Base-by-base conservation (phyloP, 2,113 vertebrate species). In the Calyptommatus sinebrachiatus region DNA sequence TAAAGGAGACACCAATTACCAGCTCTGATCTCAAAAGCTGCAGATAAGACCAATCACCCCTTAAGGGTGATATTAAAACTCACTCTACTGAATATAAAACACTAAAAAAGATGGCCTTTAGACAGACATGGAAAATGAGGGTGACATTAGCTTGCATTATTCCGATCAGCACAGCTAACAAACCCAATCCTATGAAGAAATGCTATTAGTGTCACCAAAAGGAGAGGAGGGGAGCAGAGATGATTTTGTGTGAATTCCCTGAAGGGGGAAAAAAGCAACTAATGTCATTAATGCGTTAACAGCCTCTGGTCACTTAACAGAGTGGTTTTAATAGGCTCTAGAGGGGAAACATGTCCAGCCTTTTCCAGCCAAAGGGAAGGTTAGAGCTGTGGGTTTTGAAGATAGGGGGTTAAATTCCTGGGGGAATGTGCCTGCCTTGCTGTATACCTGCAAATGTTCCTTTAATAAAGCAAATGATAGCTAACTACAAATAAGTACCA, bases 11-110 rank as follows among this genome's bases (percentile, higher is more conserved):
- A 48, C 79, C 79, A 81, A 81, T 81, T 81, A 81, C 79, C 79
- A 81, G 62, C 79, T 81, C 26, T 81, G 79, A 81, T 81, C 79
- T 81, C 79, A 81, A 76, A 81, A 81, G 79, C 79, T 81, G 79
- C 73, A 81, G 73, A 81, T 81, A 81, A 81, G 79, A 81, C 79
- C 79, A 81, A 81, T 81, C 73, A 76, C 79, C 79, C 79, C 79
- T 81, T 81, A 81, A 81, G 79, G 79, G 79, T 81, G 53, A 81
- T 76, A 81, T 81, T 81, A 81, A 81, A 70, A 70, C 79, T 70
- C 79, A 81, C 66, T 81, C 79, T 70, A 76, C 66, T 81, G 79
- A 76, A 81, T 81, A 81, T 81, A 81, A 81, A 81, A 73, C 73
- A 76, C 70, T 75, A 81, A 69, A 70, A 72, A 76, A 70, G 72